Percentiles rank a stretch among this genome's conserved stretches.
phyloP scores from a whole-genome alignment of 2,797 vertebrate genomes.

The Xenentodon cancila region DNA sequence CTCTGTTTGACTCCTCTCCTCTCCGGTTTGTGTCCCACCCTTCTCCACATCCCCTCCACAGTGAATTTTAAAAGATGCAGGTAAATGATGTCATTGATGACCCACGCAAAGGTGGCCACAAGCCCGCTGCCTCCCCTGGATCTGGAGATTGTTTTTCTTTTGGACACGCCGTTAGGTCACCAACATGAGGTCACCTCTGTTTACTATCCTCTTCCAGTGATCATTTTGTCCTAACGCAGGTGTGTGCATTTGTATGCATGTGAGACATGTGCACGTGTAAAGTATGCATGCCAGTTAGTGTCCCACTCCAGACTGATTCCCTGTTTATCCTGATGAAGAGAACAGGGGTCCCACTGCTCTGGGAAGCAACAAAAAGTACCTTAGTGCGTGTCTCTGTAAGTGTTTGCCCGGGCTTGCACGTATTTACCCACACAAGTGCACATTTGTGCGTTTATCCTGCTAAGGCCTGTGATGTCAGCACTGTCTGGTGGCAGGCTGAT shows the following conservation, averaged over 20 bases:
- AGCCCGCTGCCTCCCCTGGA: not conserved
- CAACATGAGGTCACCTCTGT: conserved; percentile 54
- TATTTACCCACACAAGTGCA: conserved; percentile 1
- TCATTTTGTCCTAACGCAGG: conserved; percentile 10
- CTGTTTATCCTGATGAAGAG: conserved; percentile 67
- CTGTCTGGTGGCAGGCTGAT: conserved; percentile 78
- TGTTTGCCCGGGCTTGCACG: conserved; percentile 11
- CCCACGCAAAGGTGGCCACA: not conserved
- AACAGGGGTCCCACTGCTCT: conserved; percentile 18
- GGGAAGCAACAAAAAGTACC: conserved; percentile 28
- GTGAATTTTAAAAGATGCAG: not conserved
- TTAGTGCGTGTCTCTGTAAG: conserved; percentile 12
- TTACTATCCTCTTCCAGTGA: conserved; percentile 36
- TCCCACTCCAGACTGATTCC: conserved; percentile 63
- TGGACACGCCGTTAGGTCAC: conserved; percentile 63
- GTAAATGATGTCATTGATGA: conserved; percentile 2
- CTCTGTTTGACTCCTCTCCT: too few relatives aligned
- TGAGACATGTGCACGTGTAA: conserved; percentile 13
- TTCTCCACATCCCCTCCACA: too few relatives aligned
- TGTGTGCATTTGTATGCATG: conserved; percentile 9
- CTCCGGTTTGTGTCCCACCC: too few relatives aligned
- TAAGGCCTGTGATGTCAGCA: conserved; percentile 75
- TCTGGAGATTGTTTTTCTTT: conserved; percentile 36
- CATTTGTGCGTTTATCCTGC: conserved; percentile 68
- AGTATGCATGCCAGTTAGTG: conserved; percentile 55